A percentile compares a stretch with the other conserved stretches of the same genome.
Conservation (phyloP, 2,113 vertebrate species). For the Grus americana region DNA sequence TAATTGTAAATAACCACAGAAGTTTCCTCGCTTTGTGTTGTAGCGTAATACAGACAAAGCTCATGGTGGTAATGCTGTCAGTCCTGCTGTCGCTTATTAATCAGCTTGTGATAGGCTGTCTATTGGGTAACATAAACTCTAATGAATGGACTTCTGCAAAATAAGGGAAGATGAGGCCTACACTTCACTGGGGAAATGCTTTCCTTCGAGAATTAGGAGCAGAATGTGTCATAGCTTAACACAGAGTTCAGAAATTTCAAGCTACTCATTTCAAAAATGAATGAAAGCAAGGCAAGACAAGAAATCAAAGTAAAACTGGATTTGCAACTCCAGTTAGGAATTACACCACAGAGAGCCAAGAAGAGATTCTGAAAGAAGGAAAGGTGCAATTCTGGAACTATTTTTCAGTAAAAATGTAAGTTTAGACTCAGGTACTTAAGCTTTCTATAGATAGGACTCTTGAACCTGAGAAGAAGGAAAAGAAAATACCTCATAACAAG, state of each 20-base stretch:
- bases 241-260: background rate
- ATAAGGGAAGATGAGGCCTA: background rate
- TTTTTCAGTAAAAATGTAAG: background rate
- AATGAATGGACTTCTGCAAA: background rate
- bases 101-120: background rate
- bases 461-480: background rate
- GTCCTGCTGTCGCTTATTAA: background rate
- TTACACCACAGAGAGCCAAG: background rate
- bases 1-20: background rate
- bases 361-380: background rate
- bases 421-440: background rate
- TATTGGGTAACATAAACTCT: background rate
- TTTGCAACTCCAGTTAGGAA: background rate
- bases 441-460: background rate
- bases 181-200: rapidly evolving
- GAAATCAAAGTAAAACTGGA: background rate
- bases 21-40: background rate
- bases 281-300: background rate
- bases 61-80: background rate
- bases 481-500: background rate
- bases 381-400: background rate
- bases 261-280: background rate
- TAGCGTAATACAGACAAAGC: background rate
- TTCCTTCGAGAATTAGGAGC: background rate
- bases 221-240: background rate